Base-by-base conservation (phyloP, 2,888 invertebrate species). In the Rotaria socialis region DNA sequence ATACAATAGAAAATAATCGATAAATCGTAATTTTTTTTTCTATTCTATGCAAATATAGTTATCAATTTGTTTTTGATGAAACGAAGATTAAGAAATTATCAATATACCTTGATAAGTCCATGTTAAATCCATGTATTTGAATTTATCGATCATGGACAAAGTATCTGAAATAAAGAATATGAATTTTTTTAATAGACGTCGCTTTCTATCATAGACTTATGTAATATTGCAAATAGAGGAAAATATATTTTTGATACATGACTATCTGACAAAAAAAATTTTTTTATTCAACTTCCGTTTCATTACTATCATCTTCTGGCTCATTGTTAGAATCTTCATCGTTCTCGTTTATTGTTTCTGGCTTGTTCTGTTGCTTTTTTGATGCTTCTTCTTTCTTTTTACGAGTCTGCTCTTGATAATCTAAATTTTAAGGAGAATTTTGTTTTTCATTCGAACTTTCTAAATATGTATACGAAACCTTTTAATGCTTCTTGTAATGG, bases 401-500 rank as follows among this genome's bases (percentile, higher is more conserved):
- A 5, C 67, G 67, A 27, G 14, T 35, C 35, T 67, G 67, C 16
- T 67, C 67, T 67, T 67, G 67, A 35, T 67, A 27, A 35, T 67
- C 67, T 67, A 35, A 27, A 67, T 60, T 1, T 35, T 35, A 2
- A n/a, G 11, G 35, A 27, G 35, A 10, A 35, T 35, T 35, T 35
- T 35, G 35, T 35, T 35, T 35, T 35, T 35, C n/a, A 35, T 67
- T 67, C 8, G 10, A 67, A 35, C 4, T 55, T 55, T 55, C 16
- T 55, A 35, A 35, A 35, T 35, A 50, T 27, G 35, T 35, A 2
- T 35, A 35, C 35, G 35, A 35, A 50, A 47, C 75, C 43, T 80
- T 80, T 47, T 11, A 80, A 80, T 80, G 75, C 47, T 80, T 19
- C 47, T 41, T 80, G 75, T 8, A 80, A 80, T 80, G 75, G 75